Conservation (phyloP, 2,888 invertebrate genomes). For the Apoderus coryli region DNA sequence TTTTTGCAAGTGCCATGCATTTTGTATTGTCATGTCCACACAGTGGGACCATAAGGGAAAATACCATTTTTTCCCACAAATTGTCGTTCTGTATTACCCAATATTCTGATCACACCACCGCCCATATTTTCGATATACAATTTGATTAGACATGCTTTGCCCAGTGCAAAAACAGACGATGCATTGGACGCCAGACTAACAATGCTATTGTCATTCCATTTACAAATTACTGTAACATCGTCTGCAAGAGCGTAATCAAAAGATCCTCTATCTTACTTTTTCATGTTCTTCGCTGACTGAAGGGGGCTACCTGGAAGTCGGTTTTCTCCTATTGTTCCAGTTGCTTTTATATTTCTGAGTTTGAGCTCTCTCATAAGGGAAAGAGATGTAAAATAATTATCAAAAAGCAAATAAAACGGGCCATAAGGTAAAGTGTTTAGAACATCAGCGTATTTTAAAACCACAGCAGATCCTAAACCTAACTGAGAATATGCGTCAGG, state of each 20-base stretch:
- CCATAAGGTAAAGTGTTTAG: not conserved
- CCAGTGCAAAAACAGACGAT: constrained; percentile 2
- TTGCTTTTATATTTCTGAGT: constrained; percentile 1
- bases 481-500: not conserved
- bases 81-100: not conserved
- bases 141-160: constrained; percentile 6
- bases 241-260: constrained; percentile 7
- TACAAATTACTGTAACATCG: constrained; percentile 11
- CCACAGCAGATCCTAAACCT: constrained; percentile 1
- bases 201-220: constrained; percentile 13
- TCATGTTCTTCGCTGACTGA: not conserved
- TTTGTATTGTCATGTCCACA: constrained; percentile 6
- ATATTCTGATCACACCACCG: not conserved
- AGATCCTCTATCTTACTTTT: constrained; percentile 3
- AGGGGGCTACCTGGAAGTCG: not conserved
- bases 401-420: constrained; percentile 1
- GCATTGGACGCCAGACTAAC: constrained; percentile 10
- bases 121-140: constrained; percentile 5
- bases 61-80: constrained; percentile 4
- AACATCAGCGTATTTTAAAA: constrained; percentile 2
- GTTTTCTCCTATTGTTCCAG: constrained; percentile 1
- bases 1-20: constrained; percentile 3
- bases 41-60: constrained; percentile 5
- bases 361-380: not conserved
- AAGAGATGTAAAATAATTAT: constrained; percentile 1